A percentile compares a stretch with the other conserved stretches of the same genome.
These are phyloP conservation scores for Meloidogyne exigua DNA, from an alignment of 1,140 invertebrate species.

Conservation along the genomic window DNA sequence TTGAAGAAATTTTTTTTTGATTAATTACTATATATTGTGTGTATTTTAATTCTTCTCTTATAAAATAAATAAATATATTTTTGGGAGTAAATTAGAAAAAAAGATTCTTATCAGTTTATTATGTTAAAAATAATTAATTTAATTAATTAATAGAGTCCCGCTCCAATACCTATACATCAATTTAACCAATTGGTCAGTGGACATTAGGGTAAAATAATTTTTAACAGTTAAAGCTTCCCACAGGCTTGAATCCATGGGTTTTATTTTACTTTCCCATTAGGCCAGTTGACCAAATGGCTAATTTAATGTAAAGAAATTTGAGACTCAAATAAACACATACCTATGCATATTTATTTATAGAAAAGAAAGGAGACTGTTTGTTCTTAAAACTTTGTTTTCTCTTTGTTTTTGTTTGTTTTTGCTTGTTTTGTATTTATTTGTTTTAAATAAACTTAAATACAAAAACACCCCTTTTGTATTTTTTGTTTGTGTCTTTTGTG, in stretches of 20 bases:
- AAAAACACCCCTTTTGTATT: background rate
- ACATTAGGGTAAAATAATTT: no score
- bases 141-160: no score
- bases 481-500: background rate
- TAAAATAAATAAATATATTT: background rate
- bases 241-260: no score
- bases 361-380: background rate
- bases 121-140: background rate
- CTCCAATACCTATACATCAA: no score
- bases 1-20: background rate
- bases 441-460: background rate
- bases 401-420: no score
- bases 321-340: no score
- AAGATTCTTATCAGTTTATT: background rate
- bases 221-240: no score
- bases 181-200: no score
- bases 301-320: no score
- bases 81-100: background rate
- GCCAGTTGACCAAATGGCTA: no score
- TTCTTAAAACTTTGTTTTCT: no score
- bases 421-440: background rate
- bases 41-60: background rate
- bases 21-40: constrained; percentile 1
- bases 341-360: background rate
- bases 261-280: no score